These are phyloP conservation scores for Pluvianellus socialis DNA, from an alignment of 2,113 vertebrate genomes.

Conservation along the genomic window DNA sequence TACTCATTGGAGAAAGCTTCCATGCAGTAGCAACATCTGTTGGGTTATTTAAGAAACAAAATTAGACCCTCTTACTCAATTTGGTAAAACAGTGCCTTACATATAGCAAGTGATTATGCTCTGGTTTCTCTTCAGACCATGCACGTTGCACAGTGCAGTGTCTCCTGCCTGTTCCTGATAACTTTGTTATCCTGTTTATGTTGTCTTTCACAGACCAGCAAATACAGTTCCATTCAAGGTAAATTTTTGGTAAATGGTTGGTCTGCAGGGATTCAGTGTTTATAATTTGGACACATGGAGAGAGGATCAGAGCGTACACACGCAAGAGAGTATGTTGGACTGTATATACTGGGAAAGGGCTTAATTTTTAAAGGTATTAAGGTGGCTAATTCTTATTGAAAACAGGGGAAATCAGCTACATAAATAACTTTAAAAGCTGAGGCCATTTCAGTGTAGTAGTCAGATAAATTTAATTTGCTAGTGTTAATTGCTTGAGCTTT, in stretches of 20 bases:
- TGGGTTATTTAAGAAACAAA: not conserved
- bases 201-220: not conserved
- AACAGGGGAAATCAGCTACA: not conserved
- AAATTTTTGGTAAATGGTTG: not conserved
- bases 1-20: not conserved
- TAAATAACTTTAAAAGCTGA: not conserved
- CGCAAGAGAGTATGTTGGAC: not conserved
- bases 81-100: not conserved
- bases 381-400: not conserved
- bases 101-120: not conserved
- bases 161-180: not conserved
- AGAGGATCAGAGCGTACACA: not conserved
- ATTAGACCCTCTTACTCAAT: not conserved
- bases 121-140: not conserved
- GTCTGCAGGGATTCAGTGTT: not conserved
- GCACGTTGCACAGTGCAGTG: accelerated
- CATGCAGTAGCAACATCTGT: not conserved
- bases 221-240: not conserved
- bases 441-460: not conserved
- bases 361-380: not conserved
- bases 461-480: not conserved
- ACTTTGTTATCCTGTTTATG: not conserved
- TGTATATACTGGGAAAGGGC: not conserved
- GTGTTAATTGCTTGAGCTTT: not conserved
- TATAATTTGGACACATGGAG: not conserved